Evolutionary conservation across 2,888 invertebrate species (phyloP), one percentile per base, ranked within the genome.

Genomic region (Tenthredo distinguenda): DNA sequence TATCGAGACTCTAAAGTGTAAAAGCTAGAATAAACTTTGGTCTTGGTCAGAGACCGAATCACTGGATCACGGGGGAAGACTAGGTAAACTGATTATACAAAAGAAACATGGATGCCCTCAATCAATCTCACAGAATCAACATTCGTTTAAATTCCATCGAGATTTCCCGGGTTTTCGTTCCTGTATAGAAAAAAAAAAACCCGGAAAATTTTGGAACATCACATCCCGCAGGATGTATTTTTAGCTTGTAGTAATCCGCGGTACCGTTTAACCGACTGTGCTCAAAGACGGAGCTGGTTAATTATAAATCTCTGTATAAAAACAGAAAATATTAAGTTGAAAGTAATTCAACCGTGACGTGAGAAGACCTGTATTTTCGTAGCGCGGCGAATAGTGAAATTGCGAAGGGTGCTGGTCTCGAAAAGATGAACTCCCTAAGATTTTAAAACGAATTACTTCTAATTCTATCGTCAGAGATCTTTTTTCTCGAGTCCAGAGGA

Each of bases 1-100:
- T 37, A 79, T 79, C 34, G 58, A 79, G 21, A 37, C n/a, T 55
- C 10, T 79, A 31, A 79, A 58, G 50, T n/a, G 12, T 34, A 7
- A 55, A 77, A 26, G 37, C 31, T 34, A 3, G 31, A 58, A n/a
- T 79, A 79, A 31, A 58, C 58, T 31, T 79, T 18, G 15, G 55
- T 0, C 37, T 55, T n/a, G 34, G 79, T 55, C 55, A 55, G 9
- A 6, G 77, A 74, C 18, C 43, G 6, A 50, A 50, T 12, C 47
- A 43, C 74, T 47, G 47, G 40, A 6, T 76, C 15, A 34, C 26
- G 21, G 47, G 12, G 12, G 15, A 26, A 43, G 10, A 18, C 43
- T 47, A 1, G 40, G 18, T 76, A 47, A 31, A 76, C 26, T 76
- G 15, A 47, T 76, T 31, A 76, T 76, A 34, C 76, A 43, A n/a